Evolutionary conservation across 1,140 invertebrate species (phyloP).

Genomic region (Propsilocerus akamusi): DNA sequence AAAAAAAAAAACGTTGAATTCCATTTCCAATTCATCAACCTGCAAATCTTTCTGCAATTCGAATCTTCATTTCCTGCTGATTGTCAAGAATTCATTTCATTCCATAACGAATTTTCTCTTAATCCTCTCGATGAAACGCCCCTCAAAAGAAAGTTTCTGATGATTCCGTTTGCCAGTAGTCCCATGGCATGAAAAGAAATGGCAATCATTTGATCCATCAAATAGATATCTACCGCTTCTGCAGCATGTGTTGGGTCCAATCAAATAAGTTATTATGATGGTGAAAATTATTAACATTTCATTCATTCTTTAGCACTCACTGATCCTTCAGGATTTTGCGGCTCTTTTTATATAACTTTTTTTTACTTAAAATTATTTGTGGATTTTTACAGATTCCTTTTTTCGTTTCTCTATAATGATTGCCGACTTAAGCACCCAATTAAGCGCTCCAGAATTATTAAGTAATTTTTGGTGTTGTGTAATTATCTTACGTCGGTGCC

Average conservation of each 20-base stretch:
- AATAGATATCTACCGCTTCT: neutral
- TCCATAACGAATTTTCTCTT: too few relatives aligned
- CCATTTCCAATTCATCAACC: too few relatives aligned
- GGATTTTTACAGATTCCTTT: too few relatives aligned
- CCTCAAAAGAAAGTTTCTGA: neutral
- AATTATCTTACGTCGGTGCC: neutral
- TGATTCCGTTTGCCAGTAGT: neutral
- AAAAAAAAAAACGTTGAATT: too few relatives aligned
- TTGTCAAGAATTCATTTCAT: too few relatives aligned
- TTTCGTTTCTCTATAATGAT: too few relatives aligned
- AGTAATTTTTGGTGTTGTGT: constrained; percentile 1
- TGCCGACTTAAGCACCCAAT: neutral
- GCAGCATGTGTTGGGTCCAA: constrained; percentile 1
- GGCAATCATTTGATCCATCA: too few relatives aligned
- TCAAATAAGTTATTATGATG: too few relatives aligned
- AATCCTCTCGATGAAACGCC: neutral
- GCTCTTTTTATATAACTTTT: neutral
- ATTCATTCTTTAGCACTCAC: neutral
- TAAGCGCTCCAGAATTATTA: neutral
- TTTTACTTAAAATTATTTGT: constrained; percentile 2
- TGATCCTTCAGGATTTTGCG: neutral
- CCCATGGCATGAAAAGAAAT: neutral
- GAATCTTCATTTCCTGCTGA: neutral
- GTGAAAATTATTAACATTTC: neutral
- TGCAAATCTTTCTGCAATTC: neutral